These are phyloP conservation scores for Drosophila mimetica DNA, from an alignment of 2,888 invertebrate species.

Conservation along the genomic window DNA sequence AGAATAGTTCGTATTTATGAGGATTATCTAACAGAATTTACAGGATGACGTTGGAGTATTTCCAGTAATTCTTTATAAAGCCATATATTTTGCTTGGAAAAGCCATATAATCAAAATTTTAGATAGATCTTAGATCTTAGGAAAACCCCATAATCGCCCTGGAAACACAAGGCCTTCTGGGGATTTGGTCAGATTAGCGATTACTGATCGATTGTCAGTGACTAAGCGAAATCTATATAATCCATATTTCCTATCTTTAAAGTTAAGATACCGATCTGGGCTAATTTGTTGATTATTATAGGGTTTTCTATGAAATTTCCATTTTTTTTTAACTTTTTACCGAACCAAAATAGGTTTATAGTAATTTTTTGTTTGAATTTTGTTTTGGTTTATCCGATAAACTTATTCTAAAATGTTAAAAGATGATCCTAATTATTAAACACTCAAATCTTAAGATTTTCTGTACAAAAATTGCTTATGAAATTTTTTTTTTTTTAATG, in stretches of 20 bases:
- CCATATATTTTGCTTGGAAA: background rate
- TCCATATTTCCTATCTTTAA: background rate
- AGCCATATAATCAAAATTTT: background rate
- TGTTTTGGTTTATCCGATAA: too few relatives aligned
- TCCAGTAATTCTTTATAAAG: background rate
- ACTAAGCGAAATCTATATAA: slow-evolving; percentile 5
- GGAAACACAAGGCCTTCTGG: background rate
- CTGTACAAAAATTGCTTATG: too few relatives aligned
- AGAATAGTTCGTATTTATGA: background rate
- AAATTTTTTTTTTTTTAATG: too few relatives aligned
- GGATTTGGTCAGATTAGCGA: background rate
- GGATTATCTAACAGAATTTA: slow-evolving; percentile 7
- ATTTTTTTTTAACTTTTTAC: too few relatives aligned
- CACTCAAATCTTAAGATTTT: too few relatives aligned
- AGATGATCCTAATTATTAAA: too few relatives aligned
- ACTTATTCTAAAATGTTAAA: too few relatives aligned
- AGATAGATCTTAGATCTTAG: slow-evolving; percentile 3
- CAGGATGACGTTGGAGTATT: background rate
- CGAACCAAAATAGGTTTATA: too few relatives aligned
- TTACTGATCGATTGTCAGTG: slow-evolving; percentile 4
- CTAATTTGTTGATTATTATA: background rate
- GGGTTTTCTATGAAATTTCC: background rate
- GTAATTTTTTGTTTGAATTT: background rate
- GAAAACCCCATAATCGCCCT: slow-evolving; percentile 3
- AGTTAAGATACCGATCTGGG: slow-evolving; percentile 9